These are phyloP conservation scores for Elanoides forficatus DNA, from an alignment of 2,113 vertebrate species.

Conservation along the genomic window DNA sequence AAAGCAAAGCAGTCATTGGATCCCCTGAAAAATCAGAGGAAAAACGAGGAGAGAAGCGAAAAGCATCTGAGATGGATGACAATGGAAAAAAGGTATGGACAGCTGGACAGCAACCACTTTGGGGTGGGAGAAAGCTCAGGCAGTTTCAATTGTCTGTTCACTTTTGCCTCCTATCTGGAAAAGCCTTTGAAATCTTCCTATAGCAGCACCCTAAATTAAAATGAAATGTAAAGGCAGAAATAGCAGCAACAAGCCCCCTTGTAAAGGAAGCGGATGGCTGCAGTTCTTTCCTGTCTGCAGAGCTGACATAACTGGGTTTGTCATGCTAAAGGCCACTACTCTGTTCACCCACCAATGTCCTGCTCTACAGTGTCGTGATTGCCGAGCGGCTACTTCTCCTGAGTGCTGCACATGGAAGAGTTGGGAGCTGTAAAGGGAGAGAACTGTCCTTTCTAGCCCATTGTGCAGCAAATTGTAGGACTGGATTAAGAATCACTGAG, in stretches of 20 bases:
- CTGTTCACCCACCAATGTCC: background rate
- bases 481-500: background rate
- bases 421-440: background rate
- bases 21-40: conserved; percentile 69
- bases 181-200: background rate
- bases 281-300: background rate
- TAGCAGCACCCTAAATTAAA: background rate
- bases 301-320: background rate
- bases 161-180: background rate
- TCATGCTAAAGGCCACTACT: accelerated
- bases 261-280: background rate
- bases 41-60: conserved; percentile 73
- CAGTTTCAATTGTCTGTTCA: accelerated
- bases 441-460: background rate
- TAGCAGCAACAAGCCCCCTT: background rate
- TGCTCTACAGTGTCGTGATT: accelerated
- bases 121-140: background rate
- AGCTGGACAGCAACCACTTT: accelerated
- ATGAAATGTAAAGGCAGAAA: background rate
- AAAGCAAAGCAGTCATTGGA: background rate
- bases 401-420: background rate
- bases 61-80: conserved; percentile 51
- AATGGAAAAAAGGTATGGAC: conserved; percentile 74
- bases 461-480: background rate
- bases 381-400: background rate